A percentile compares a stretch with the other conserved stretches of the same genome.
Conservation (phyloP, 1,140 invertebrate species). For the Hyles euphorbiae region DNA sequence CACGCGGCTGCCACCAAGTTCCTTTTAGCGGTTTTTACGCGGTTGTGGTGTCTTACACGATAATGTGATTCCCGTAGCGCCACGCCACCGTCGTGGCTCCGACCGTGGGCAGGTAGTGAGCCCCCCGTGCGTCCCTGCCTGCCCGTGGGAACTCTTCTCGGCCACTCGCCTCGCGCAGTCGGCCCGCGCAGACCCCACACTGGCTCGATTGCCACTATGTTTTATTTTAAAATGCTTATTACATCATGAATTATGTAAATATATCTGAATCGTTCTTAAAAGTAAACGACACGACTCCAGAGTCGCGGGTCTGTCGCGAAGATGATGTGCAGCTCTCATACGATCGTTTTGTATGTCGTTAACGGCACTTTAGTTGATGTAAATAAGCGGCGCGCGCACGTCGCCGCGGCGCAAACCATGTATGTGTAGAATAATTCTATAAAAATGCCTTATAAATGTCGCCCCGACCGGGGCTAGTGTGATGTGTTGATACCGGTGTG, state of each 20-base stretch:
- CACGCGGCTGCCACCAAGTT: background rate
- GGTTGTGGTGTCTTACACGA: conserved; percentile 11
- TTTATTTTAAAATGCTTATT: background rate
- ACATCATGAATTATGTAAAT: background rate
- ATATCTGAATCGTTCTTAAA: background rate
- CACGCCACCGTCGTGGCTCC: too few species aligned
- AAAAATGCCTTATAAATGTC: conserved; percentile 49
- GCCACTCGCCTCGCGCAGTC: too few species aligned
- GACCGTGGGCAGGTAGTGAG: background rate
- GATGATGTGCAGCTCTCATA: conserved; percentile 13
- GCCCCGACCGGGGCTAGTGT: conserved; percentile 11
- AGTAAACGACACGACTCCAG: conserved; percentile 12
- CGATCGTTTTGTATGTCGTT: conserved; percentile 31
- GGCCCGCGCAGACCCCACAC: too few species aligned
- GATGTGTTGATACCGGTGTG: conserved; percentile 18
- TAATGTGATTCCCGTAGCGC: conserved; percentile 5
- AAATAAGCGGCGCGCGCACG: conserved; percentile 29
- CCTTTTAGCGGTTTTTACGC: conserved; percentile 8
- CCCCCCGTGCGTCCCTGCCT: background rate
- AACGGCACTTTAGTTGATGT: conserved; percentile 42
- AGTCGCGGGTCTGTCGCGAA: background rate
- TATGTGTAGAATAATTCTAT: conserved; percentile 36
- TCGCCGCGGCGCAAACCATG: conserved; percentile 13
- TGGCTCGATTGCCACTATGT: background rate
- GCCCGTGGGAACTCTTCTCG: background rate